These are phyloP conservation scores for Lycaon pictus DNA, from an alignment of 2,113 vertebrate species.

Conservation along the genomic window DNA sequence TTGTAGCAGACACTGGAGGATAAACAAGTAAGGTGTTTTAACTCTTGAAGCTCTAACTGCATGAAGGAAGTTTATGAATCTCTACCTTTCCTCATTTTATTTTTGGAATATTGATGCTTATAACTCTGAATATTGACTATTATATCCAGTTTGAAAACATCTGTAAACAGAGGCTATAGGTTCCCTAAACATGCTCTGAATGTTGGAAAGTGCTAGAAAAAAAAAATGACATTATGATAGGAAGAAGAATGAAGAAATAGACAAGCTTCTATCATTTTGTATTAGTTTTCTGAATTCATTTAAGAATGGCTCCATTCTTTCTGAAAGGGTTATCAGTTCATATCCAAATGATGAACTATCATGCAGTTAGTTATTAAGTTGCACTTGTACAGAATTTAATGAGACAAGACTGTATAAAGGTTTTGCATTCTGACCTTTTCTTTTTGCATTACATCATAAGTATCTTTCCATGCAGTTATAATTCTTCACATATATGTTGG, in stretches of 20 bases:
- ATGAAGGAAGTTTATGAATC: not conserved
- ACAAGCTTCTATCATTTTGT: conserved; percentile 2
- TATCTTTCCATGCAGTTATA: not conserved
- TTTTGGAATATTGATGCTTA: conserved; percentile 16
- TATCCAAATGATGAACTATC: not conserved
- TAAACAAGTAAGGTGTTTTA: not conserved
- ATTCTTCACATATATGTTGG: not conserved
- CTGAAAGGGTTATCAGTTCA: conserved; percentile 40
- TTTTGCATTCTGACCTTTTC: not conserved
- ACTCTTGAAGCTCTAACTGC: not conserved
- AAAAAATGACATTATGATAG: not conserved
- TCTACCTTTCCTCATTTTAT: not conserved
- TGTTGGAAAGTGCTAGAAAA: not conserved
- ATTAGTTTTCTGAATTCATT: conserved; percentile 59
- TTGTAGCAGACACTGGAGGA: not conserved
- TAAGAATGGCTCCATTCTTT: not conserved
- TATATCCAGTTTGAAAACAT: not conserved
- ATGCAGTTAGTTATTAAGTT: conserved; percentile 7
- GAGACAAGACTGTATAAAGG: not conserved
- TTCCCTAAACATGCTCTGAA: not conserved
- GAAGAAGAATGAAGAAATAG: not conserved
- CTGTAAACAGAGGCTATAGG: not conserved
- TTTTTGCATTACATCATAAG: not conserved
- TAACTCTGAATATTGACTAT: not conserved
- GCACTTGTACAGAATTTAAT: not conserved